Base-by-base conservation (phyloP, 2,797 vertebrate species). In the Clangula hyemalis region DNA sequence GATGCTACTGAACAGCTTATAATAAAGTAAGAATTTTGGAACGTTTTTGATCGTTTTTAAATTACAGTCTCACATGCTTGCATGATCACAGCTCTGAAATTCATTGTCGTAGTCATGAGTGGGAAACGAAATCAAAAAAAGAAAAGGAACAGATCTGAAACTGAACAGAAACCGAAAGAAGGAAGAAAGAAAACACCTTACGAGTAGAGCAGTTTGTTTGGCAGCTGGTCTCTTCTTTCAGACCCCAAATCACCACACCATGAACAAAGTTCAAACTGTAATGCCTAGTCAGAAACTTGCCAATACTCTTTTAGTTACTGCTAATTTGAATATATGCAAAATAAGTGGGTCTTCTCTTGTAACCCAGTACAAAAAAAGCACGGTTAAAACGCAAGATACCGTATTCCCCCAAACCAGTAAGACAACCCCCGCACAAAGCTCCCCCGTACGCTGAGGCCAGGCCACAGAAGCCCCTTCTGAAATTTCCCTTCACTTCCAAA, bases 181-280 rank as follows among this genome's bases (percentile, higher is more conserved):
- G 53, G 51, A 57, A 58, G 38, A 47, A 87, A 70, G 38, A 56
- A 85, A 73, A 68, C 1, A 13, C 9, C 72, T 24, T 13, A 56
- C 69, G 71, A 79, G 38, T 0, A 60, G 9, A 89, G 30, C 43
- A 73, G 43, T 58, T 47, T 65, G 27, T 39, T 38, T 65, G 12
- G n/a, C 94, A 91, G 90, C 66, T 91, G 90, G 58, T 86, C 32
- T 49, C 85, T 68, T 72, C 51, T 69, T 73, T 57, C 80, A 92
- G 13, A 38, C 6, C 5, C 38, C 75, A 93, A 82, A 79, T 14
- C 85, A 89, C 4, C 32, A 15, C 24, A 87, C 49, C 53, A 28
- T 32, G 32, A 94, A 74, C 27, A 36, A 71, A 78, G 22, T 30
- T 60, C n/a, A 74, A 80, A 34, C 30, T 71, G 6, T 1, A 25